Evolutionary conservation across 2,113 vertebrate species (phyloP), one percentile per base, ranked within the genome.

Genomic region (Hepsetus odoe): DNA sequence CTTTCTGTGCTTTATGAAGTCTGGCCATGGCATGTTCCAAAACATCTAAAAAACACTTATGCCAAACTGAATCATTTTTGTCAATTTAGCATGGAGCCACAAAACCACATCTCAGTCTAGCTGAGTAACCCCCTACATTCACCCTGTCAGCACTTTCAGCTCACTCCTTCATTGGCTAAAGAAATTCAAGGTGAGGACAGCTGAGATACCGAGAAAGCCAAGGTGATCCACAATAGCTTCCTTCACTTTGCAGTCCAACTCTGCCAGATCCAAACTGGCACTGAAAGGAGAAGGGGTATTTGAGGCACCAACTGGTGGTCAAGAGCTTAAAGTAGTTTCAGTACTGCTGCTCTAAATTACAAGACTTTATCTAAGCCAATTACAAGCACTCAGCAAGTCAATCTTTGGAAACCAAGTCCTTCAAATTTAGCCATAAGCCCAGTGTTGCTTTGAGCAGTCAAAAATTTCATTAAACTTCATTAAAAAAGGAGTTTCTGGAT

Each of bases 151-250:
- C 70, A 73, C 62, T 20, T 68, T 40, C 65, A 74, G 24, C 55
- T 46, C 62, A 51, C 65, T 51, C 22, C 53, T 40, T 49, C 59
- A 55, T 49, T 65, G 56, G 73, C 58, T 68, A 44, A 22, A 38
- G 22, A 56, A 70, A 70, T 35, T 44, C 24, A 56, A 49, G 33
- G 65, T 44, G 40, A 71, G n/a, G 65, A 70, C 18, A 74, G 53
- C 74, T 51, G 22, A 62, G 46, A 62, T 18, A 64, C 66, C 58
- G 30, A 22, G 13, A 74, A 3, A 14, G 38, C 26, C 14, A 18
- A 22, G 40, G 40, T 67, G 40, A 49, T 68, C 58, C 51, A 72
- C 68, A 82, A 67, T 59, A 55, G 4, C 75, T 59, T 51, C 38
- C 61, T 51, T 72, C 53, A 77, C 58, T 75, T 32, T 9, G 28